Base-by-base conservation (phyloP, 2,888 invertebrate species). In the Drosophila pseudotakahashii region DNA sequence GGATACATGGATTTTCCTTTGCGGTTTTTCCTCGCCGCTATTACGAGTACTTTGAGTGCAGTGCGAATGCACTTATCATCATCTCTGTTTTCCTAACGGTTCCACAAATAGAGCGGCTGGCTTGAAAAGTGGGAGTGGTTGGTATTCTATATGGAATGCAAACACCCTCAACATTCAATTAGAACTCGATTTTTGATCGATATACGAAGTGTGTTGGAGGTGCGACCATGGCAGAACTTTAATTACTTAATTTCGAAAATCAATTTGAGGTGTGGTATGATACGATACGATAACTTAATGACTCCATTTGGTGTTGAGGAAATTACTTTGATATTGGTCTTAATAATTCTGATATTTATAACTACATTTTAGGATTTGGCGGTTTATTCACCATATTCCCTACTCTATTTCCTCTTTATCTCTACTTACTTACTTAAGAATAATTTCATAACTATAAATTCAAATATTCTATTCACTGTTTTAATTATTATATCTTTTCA, bases 21-120 rank as follows among this genome's bases (percentile, higher is more conserved):
- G 75, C 81, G 53, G 77, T 75, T 81, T 78, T 75, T 78, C 52
- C 70, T 37, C 72, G 62, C 72, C 54, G 44, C 9, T 37, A 53
- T 36, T 48, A 48, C 32, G 55, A 45, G 45, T 9, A 16, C 19
- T 9, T 9, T 48, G 19, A 77, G 69, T 60, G 62, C 53, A 66
- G 32, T 54, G 51, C 60, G 50, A 47, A 48, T 59, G 60, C 62
- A 62, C 47, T 63, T 62, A 55, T 53, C 51, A 55, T 53, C 51
- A 32, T 60, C 50, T 44, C 53, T 81, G 79, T 81, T 75, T 84
- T 67, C 66, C 77, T 81, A 81, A 84, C 81, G 79, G 82, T 79
- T 69, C 42, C 70, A 55, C 71, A 77, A 70, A 77, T 75, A 23
- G 34, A 60, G 16, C 30, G 30, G 19, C 30, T 19, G 14, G 58